phyloP scores from a whole-genome alignment of 2,888 invertebrate species.

The Acanthosepion esculentum region DNA sequence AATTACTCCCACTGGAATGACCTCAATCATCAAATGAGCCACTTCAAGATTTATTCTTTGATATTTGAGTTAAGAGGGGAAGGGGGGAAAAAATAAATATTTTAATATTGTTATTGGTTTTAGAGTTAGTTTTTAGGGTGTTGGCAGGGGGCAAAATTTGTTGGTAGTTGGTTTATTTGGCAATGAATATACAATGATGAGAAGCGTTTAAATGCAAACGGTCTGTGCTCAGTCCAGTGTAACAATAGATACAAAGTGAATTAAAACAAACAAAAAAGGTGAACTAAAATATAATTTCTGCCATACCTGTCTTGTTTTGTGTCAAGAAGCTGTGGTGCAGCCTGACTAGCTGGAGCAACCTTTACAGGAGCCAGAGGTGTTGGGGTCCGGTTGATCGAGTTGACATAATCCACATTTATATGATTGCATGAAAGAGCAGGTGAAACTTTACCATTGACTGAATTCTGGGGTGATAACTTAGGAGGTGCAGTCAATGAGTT shows the following conservation, averaged over 20 bases:
- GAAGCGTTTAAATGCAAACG: background rate
- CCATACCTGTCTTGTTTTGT: constrained; percentile 41
- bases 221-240: background rate
- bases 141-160: background rate
- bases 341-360: constrained; percentile 58
- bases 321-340: constrained; percentile 42
- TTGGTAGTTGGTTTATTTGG: too few relatives aligned
- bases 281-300: background rate
- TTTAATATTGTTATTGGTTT: too few relatives aligned
- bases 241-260: background rate
- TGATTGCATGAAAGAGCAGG: constrained; percentile 66
- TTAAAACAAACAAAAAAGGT: background rate
- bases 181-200: too few relatives aligned
- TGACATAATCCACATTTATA: constrained; percentile 67
- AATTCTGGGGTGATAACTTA: constrained; percentile 65
- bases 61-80: too few relatives aligned
- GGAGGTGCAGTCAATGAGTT: constrained; percentile 66
- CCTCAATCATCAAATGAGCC: too few relatives aligned
- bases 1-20: too few relatives aligned
- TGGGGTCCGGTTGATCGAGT: constrained; percentile 68
- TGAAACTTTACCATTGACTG: constrained; percentile 66
- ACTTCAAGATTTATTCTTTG: too few relatives aligned
- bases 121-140: background rate
- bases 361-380: constrained; percentile 62
- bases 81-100: too few relatives aligned